These are phyloP conservation scores for Scolanthus callimorphus DNA, from an alignment of 92 coral and sea anemone genomes.

Conservation along the genomic window DNA sequence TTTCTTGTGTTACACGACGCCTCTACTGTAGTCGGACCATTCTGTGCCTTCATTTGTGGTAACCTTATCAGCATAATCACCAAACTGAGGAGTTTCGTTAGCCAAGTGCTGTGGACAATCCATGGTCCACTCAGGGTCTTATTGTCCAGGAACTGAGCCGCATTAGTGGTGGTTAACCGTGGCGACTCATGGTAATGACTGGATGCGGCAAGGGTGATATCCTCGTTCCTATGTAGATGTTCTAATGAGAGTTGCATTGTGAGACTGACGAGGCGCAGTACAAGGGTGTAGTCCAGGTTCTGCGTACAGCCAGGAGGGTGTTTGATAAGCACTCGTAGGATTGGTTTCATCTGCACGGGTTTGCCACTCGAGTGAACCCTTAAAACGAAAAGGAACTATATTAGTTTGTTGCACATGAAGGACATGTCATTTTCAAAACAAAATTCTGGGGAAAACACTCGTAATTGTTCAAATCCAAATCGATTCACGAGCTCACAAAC, in stretches of 20 bases:
- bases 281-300: constrained; percentile 11
- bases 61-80: constrained; percentile 43
- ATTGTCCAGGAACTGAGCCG: constrained; percentile 13
- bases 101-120: constrained; percentile 61
- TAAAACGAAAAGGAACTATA: too few species aligned
- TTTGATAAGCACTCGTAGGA: constrained; percentile 18
- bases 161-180: constrained; percentile 20
- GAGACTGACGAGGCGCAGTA: constrained; percentile 12
- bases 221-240: constrained; percentile 20
- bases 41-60: constrained; percentile 2
- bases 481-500: too few species aligned
- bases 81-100: constrained; percentile 44
- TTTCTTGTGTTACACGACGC: too few species aligned
- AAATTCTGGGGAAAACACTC: too few species aligned
- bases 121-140: constrained; percentile 22
- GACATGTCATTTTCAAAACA: too few species aligned
- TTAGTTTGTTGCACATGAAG: too few species aligned
- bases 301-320: constrained; percentile 29
- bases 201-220: constrained; percentile 32
- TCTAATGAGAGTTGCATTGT: constrained; percentile 27
- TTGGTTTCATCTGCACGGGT: constrained; percentile 30
- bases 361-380: constrained; percentile 32
- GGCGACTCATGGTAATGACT: constrained; percentile 38
- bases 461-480: too few species aligned
- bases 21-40: too few species aligned